phyloP scores from a whole-genome alignment of 2,888 invertebrate genomes.

The Megalurothrips usitatus region DNA sequence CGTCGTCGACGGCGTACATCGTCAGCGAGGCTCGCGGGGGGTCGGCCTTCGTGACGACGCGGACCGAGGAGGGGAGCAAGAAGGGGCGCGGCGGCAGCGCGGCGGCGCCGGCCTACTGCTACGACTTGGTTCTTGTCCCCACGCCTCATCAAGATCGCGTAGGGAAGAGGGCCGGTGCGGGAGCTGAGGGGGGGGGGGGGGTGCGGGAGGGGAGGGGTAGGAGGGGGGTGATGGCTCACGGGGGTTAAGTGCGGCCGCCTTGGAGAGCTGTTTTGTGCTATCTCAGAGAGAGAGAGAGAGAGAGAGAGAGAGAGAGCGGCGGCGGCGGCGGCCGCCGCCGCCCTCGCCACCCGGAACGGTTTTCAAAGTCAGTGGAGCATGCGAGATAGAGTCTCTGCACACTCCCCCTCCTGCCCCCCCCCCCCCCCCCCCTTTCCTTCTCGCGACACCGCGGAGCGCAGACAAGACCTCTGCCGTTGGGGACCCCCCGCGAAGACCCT shows the following conservation, averaged over 20 bases:
- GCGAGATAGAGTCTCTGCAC: not conserved
- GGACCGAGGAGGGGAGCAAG: too few relatives aligned
- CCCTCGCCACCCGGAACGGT: slow-evolving; percentile 10
- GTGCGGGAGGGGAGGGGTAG: not conserved
- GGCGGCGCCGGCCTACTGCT: too few relatives aligned
- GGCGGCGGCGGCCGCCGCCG: too few relatives aligned
- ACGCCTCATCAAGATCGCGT: not conserved
- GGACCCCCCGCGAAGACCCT: too few relatives aligned
- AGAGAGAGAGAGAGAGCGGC: too few relatives aligned
- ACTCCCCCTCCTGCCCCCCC: too few relatives aligned
- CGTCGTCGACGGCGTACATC: too few relatives aligned
- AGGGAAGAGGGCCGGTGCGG: not conserved
- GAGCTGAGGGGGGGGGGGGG: not conserved
- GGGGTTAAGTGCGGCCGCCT: slow-evolving; percentile 20
- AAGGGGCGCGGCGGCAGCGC: too few relatives aligned
- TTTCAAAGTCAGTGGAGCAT: slow-evolving; percentile 24
- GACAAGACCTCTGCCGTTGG: not conserved
- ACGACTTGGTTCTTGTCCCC: too few relatives aligned
- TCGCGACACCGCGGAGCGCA: not conserved
- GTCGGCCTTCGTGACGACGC: too few relatives aligned
- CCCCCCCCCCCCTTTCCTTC: not conserved
- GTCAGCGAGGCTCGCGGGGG: too few relatives aligned
- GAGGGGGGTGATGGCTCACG: not conserved
- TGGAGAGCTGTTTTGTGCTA: slow-evolving; percentile 16
- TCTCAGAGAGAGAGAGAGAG: too few relatives aligned